Evolutionary conservation across 53 echinoderm and acorn worm genomes (phyloP), one percentile per base, ranked within the genome.

Genomic region (Luidia sarsii): DNA sequence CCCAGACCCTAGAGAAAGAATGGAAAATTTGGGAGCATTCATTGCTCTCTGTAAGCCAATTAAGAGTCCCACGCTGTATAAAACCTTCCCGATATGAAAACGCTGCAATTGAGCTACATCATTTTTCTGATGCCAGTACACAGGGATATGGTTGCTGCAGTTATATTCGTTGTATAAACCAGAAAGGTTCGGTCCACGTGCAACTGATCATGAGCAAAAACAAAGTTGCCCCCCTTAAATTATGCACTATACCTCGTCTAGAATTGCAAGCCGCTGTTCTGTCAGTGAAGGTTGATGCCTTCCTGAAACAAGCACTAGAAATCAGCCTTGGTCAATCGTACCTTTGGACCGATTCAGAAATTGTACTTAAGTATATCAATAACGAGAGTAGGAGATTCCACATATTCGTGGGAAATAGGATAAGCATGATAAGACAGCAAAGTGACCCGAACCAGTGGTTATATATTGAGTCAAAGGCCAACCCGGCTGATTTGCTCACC

Each of bases 101-200:
- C 51, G 70, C 70, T 10, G 28, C 33, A 11, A 83, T 68, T 39
- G 57, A 69, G 30, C 57, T 69, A 7, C 68, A 59, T 39, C 83
- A 83, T 48, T 91, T 91, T 48, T 50, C 70, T n/a, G 50, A 70
- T 50, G 91, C 91, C 1, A 86, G 86, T 21, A 64, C 88, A 18
- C 65, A 20, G 30, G 87, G 57, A 19, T 91, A 91, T 59, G 87
- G 82, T 13, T 71, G 81, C n/a, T 65, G 49, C 18, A 67, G 68
- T 3, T 87, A 91, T 33, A 36, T 91, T 13, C 50, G 91, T 15
- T 35, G 64, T 4, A 67, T 46, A 0, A 82, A 91, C 41, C 18
- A 23, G 9, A 4, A 1, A 0, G 87, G 80, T 1, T 66, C 19
- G 7, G 64, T 82, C 2, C 80, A 84, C 48, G 67, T 81, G 37